Conservation (phyloP, 1,140 invertebrate genomes). For the Ericerus pela region DNA sequence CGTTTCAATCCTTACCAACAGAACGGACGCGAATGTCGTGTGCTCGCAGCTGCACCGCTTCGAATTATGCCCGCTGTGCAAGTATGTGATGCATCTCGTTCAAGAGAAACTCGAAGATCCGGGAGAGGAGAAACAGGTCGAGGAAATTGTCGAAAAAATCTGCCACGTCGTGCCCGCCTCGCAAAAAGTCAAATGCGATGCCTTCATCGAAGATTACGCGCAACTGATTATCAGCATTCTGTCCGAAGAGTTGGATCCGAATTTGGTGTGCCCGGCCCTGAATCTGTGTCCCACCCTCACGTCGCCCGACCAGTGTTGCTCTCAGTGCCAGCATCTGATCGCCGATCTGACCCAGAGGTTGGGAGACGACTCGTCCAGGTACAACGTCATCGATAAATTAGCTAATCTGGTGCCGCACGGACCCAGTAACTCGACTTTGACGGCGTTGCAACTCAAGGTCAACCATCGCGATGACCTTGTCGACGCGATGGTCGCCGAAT, state of each 20-base stretch:
- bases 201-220: slow-evolving; percentile 61
- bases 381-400: no score
- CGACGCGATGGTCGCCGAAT: slow-evolving; percentile 15
- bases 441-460: neutral
- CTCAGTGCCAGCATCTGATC: neutral
- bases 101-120: neutral
- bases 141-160: slow-evolving; percentile 24
- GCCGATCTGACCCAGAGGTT: neutral
- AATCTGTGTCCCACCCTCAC: slow-evolving; percentile 38
- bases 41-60: slow-evolving; percentile 37
- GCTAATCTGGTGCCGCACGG: no score
- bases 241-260: slow-evolving; percentile 66
- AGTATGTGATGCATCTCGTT: neutral
- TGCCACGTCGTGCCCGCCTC: slow-evolving; percentile 21
- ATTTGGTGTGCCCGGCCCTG: slow-evolving; percentile 49
- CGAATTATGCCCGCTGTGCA: neutral
- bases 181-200: slow-evolving; percentile 42
- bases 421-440: slow-evolving; percentile 2
- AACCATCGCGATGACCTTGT: neutral
- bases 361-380: neutral
- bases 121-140: neutral
- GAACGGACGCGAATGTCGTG: slow-evolving; percentile 57
- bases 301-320: neutral
- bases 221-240: slow-evolving; percentile 56
- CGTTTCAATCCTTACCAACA: slow-evolving; percentile 57